Evolutionary conservation across 2,113 vertebrate genomes (phyloP).

Genomic region (Syngnathoides biaculeatus): DNA sequence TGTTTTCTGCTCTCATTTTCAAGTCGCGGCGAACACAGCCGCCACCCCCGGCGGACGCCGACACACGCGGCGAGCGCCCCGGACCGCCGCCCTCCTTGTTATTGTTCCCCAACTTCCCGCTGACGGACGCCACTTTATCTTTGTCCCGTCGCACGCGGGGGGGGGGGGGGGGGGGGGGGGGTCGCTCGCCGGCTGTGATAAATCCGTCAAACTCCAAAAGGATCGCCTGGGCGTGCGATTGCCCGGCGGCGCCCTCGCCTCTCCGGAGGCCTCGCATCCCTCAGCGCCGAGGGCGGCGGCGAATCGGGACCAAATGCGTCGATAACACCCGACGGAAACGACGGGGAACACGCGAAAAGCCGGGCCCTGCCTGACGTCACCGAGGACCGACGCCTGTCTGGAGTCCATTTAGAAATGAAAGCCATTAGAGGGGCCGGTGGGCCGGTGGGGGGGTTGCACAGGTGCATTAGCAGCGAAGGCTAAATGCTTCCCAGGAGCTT

Average conservation of each 20-base stretch:
- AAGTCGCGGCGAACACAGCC: conserved; percentile 13
- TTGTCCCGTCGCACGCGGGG: conserved; percentile 15
- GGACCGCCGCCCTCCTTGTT: conserved; percentile 14
- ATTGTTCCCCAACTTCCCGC: conserved; percentile 28
- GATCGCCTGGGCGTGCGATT: background rate
- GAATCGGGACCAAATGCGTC: conserved; percentile 4
- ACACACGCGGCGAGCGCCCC: background rate
- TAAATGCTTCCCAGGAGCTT: background rate
- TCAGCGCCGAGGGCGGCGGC: background rate
- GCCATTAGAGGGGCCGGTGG: background rate
- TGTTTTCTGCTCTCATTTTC: conserved; percentile 26
- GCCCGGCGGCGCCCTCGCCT: background rate
- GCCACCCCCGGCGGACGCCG: conserved; percentile 13
- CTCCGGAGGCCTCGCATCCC: background rate
- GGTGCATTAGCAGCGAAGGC: background rate
- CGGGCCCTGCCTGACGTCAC: background rate
- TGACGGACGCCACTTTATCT: conserved; percentile 16
- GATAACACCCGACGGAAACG: background rate
- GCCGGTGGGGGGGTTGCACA: background rate
- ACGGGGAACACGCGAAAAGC: background rate
- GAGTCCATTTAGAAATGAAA: conserved; percentile 5
- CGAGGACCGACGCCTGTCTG: conserved; percentile 11
- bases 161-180: conserved; percentile 39
- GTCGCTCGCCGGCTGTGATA: conserved; percentile 31
- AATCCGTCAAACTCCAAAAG: conserved; percentile 25